Evolutionary conservation across 2,113 vertebrate species (phyloP).

Genomic region (Cyprinodon brontotheroides): DNA sequence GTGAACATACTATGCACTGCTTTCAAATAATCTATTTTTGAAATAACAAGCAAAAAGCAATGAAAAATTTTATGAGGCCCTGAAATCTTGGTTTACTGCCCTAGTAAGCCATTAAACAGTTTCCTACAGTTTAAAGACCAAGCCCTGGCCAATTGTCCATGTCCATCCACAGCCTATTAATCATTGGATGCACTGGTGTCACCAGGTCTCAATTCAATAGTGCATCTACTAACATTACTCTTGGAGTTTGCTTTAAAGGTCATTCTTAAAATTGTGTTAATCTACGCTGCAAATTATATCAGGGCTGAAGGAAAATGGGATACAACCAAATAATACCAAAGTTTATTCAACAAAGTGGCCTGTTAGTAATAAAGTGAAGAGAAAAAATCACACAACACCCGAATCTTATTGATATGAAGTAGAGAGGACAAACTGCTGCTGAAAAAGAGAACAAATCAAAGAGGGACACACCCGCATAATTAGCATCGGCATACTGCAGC

Average conservation of each 20-base stretch:
- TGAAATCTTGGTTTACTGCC: too few species aligned
- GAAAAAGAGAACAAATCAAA: conserved; percentile 34
- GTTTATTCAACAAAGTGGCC: background rate
- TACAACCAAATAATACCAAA: background rate
- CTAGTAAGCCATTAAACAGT: too few species aligned
- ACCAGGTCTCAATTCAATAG: background rate
- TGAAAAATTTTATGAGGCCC: too few species aligned
- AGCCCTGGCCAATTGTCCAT: too few species aligned
- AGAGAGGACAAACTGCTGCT: conserved; percentile 4
- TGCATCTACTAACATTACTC: background rate
- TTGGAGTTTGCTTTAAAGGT: too few species aligned
- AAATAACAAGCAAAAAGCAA: too few species aligned
- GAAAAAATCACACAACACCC: background rate
- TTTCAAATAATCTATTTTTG: too few species aligned
- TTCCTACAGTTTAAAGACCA: too few species aligned
- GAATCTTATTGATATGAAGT: background rate
- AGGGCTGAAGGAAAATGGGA: background rate
- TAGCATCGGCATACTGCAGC: conserved; percentile 75
- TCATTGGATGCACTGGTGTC: too few species aligned
- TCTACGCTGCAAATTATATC: background rate
- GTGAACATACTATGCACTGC: too few species aligned
- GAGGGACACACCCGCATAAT: conserved; percentile 73
- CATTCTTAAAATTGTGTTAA: background rate
- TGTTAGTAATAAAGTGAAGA: background rate
- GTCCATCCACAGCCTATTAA: too few species aligned